Conservation (phyloP, 1,140 invertebrate species). For the Melipona quadrifasciata region DNA sequence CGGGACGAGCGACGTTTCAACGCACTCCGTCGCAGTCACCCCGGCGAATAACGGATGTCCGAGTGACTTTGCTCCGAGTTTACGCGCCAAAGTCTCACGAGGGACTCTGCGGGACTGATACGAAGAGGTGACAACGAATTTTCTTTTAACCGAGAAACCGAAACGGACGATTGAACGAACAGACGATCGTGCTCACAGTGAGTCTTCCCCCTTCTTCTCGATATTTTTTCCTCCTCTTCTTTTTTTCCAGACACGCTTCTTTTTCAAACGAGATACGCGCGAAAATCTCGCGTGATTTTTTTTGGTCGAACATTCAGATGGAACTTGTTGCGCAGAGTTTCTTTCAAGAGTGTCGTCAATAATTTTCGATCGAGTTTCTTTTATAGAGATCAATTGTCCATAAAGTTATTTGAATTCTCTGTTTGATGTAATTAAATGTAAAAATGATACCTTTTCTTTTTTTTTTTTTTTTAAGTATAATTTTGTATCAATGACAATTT, state of each 20-base stretch:
- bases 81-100: constrained; percentile 9
- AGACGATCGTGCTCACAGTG: constrained; percentile 39
- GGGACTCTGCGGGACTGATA: constrained; percentile 1
- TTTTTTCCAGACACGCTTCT: not conserved
- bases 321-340: no score
- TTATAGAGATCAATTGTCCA: no score
- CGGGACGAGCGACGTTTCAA: constrained; percentile 60
- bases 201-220: not conserved
- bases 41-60: constrained; percentile 59
- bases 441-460: not conserved
- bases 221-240: no score
- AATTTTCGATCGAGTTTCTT: no score
- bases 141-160: constrained; percentile 1
- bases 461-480: not conserved
- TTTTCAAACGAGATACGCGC: not conserved
- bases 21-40: constrained; percentile 71
- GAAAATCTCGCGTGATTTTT: not conserved
- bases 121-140: constrained; percentile 13
- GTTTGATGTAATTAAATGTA: not conserved
- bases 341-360: no score
- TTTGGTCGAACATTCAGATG: no score
- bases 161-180: constrained; percentile 59
- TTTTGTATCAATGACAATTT: not conserved
- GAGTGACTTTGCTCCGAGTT: constrained; percentile 18
- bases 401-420: no score